A percentile compares a stretch with the other conserved stretches of the same genome.
phyloP scores from a whole-genome alignment of 2,888 invertebrate genomes.

The Monochamus alternatus region DNA sequence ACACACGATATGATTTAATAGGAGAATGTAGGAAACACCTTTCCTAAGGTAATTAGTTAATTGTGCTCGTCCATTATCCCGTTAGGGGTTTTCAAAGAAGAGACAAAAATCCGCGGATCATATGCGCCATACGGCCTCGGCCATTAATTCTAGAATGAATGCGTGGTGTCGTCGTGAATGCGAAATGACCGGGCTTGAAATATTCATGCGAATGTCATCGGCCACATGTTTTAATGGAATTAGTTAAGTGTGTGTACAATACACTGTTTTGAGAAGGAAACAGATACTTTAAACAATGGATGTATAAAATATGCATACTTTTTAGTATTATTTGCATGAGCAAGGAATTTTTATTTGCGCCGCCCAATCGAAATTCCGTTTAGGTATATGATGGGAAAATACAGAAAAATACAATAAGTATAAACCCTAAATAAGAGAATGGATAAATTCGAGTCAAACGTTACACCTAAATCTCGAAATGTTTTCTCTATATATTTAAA shows the following conservation, averaged over 20 bases:
- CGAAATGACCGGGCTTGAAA: not conserved
- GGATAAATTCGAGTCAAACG: too few species aligned
- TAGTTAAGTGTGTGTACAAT: not conserved
- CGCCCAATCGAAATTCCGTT: too few species aligned
- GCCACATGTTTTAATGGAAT: not conserved
- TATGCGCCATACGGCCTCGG: not conserved
- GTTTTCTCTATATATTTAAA: too few species aligned
- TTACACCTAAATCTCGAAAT: too few species aligned
- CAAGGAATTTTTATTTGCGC: too few species aligned
- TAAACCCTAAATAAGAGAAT: too few species aligned
- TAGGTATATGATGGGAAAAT: too few species aligned
- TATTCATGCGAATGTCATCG: not conserved
- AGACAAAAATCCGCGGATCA: not conserved
- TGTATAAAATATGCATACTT: too few species aligned
- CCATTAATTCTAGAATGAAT: slow-evolving; percentile 1
- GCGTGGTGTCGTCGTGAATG: not conserved
- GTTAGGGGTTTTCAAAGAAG: not conserved
- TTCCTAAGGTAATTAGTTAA: not conserved
- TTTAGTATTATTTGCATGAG: too few species aligned
- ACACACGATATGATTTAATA: not conserved
- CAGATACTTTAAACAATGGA: too few species aligned
- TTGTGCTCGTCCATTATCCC: not conserved
- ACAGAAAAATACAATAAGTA: too few species aligned
- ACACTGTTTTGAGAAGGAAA: not conserved
- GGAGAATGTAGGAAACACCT: not conserved